phyloP scores from a whole-genome alignment of 2,113 vertebrate species.

The Butorides virescens region DNA sequence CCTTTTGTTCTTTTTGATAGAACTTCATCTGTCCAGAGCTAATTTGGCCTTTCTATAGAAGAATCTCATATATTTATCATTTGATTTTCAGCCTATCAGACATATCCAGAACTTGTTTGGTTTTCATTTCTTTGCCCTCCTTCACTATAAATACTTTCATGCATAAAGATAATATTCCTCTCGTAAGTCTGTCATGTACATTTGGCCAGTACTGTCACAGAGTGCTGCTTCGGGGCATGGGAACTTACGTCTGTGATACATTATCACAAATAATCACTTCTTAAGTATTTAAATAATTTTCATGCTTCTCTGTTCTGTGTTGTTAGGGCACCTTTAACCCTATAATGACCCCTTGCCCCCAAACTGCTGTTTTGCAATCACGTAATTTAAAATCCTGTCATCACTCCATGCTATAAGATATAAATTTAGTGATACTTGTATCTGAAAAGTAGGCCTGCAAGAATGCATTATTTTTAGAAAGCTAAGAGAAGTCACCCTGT shows the following conservation, averaged over 20 bases:
- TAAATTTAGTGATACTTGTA: neutral
- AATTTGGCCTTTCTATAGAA: neutral
- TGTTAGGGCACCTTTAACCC: neutral
- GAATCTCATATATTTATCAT: constrained; percentile 22
- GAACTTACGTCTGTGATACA: neutral
- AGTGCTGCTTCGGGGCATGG: neutral
- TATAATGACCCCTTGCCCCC: neutral
- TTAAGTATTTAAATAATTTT: constrained; percentile 12
- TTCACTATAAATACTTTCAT: constrained; percentile 36
- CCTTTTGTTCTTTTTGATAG: constrained; percentile 23
- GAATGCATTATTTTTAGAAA: neutral
- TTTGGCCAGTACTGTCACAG: neutral
- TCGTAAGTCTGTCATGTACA: neutral
- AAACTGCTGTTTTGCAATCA: neutral
- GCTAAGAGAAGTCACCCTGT: neutral
- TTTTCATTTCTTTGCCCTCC: constrained; percentile 63
- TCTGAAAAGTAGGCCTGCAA: neutral
- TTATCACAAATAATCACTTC: constrained; percentile 1
- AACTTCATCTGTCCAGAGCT: neutral
- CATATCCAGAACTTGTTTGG: constrained; percentile 64
- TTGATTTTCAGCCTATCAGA: constrained; percentile 31
- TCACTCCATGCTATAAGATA: neutral
- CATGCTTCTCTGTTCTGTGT: neutral
- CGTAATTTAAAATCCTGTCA: neutral
- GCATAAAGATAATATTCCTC: constrained; percentile 14